phyloP scores from a whole-genome alignment of 1,140 invertebrate genomes.

The Periplaneta americana region DNA sequence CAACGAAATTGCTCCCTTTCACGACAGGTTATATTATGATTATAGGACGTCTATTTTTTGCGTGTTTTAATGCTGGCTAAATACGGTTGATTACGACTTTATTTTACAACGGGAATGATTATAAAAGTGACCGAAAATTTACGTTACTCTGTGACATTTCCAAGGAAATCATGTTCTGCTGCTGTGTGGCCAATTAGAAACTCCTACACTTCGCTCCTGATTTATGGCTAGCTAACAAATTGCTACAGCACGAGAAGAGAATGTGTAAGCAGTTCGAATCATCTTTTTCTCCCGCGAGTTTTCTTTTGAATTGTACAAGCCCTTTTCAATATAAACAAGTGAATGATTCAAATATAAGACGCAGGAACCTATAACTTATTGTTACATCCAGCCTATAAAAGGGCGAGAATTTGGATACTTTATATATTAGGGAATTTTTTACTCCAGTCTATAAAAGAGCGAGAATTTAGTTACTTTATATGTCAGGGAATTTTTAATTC shows the following conservation, averaged over 20 bases:
- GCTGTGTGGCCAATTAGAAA: background rate
- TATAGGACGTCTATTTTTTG: background rate
- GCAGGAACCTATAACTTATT: no score
- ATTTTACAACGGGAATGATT: background rate
- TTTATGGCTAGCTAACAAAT: background rate
- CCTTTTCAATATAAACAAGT: no score
- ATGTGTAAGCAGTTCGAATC: background rate
- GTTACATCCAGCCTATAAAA: no score
- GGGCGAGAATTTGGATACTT: no score
- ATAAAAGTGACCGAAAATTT: background rate
- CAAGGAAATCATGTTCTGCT: background rate
- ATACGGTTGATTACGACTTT: background rate
- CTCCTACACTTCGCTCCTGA: background rate
- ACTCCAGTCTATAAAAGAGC: no score
- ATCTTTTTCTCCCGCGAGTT: no score
- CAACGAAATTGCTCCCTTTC: background rate
- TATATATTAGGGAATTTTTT: no score
- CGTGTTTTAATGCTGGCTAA: background rate
- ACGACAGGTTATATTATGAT: background rate
- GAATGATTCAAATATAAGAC: no score
- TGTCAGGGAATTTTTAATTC: no score
- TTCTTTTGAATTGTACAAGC: no score
- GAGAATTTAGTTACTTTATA: no score
- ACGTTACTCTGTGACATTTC: background rate
- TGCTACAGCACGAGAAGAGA: background rate